Percentiles rank a stretch among this genome's conserved stretches.
Evolutionary conservation across 2,797 vertebrate species (phyloP).

Genomic region (Esox lucius): DNA sequence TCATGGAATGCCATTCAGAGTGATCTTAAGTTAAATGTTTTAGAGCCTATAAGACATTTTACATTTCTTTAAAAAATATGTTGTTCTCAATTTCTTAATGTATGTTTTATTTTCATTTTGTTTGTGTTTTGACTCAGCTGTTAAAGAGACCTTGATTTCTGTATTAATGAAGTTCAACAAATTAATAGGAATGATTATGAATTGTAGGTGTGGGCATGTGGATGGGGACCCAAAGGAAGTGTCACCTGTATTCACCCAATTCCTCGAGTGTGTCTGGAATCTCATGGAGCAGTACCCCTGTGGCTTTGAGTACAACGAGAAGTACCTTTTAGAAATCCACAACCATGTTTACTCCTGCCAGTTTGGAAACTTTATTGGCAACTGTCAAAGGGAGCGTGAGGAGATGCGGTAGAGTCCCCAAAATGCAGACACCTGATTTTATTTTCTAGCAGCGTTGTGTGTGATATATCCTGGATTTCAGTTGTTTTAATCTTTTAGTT

Average conservation of each 20-base stretch:
- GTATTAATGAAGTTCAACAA: neutral
- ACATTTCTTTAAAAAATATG: too few species aligned
- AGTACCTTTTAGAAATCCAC: constrained; percentile 77
- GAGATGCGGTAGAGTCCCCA: constrained; percentile 70
- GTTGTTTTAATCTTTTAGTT: neutral
- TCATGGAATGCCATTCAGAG: too few species aligned
- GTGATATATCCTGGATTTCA: neutral
- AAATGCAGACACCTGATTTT: neutral
- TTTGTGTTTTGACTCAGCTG: too few species aligned
- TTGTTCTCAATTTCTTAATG: too few species aligned
- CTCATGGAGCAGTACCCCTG: constrained; percentile 82
- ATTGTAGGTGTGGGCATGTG: constrained; percentile 76
- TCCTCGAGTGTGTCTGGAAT: constrained; percentile 82
- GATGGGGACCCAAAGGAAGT: constrained; percentile 79
- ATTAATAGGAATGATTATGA: neutral
- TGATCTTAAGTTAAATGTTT: too few species aligned
- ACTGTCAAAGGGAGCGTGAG: constrained; percentile 77
- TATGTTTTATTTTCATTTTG: too few species aligned
- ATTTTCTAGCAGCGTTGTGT: neutral
- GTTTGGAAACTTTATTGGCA: constrained; percentile 84
- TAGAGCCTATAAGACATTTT: too few species aligned
- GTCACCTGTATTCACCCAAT: constrained; percentile 83
- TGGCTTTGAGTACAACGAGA: constrained; percentile 78
- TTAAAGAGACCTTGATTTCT: too few species aligned
- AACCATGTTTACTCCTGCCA: constrained; percentile 81